Evolutionary conservation across 2,797 vertebrate genomes (phyloP).

Genomic region (Linurgus olivaceus): DNA sequence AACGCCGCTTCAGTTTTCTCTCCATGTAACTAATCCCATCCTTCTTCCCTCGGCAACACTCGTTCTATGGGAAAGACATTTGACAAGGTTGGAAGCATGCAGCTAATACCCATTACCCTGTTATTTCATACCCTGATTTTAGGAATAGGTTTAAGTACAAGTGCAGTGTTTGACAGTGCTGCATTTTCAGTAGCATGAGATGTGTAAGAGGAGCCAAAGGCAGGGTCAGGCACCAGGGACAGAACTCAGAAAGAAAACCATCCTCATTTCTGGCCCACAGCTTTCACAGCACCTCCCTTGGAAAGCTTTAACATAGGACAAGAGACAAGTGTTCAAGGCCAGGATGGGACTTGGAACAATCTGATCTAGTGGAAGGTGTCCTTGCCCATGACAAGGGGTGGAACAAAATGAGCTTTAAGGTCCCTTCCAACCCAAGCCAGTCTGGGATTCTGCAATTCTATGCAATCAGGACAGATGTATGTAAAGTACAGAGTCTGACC

Average conservation of each 20-base stretch:
- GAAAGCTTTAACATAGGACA: background rate
- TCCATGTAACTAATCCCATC: slow-evolving; percentile 77
- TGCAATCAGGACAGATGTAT: background rate
- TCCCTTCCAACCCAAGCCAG: background rate
- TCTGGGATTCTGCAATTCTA: background rate
- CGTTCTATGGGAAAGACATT: slow-evolving; percentile 71
- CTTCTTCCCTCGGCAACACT: slow-evolving; percentile 78
- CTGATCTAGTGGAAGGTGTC: background rate
- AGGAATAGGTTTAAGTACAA: background rate
- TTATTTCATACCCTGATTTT: background rate
- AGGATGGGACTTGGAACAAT: background rate
- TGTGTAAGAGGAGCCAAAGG: background rate
- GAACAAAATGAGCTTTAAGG: background rate
- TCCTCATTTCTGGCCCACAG: background rate
- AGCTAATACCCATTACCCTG: background rate
- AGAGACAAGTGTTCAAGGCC: background rate
- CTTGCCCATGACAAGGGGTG: background rate
- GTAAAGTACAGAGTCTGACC: background rate
- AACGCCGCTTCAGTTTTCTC: slow-evolving; percentile 87
- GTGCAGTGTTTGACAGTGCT: background rate
- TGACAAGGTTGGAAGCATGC: background rate
- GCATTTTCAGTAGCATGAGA: background rate
- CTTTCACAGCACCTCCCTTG: background rate
- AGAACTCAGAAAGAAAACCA: background rate
- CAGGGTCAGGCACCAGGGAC: background rate